Percentiles rank a stretch among this genome's conserved stretches.
These are phyloP conservation scores for Oncopeltus fasciatus DNA, from an alignment of 1,140 invertebrate genomes.

Conservation along the genomic window DNA sequence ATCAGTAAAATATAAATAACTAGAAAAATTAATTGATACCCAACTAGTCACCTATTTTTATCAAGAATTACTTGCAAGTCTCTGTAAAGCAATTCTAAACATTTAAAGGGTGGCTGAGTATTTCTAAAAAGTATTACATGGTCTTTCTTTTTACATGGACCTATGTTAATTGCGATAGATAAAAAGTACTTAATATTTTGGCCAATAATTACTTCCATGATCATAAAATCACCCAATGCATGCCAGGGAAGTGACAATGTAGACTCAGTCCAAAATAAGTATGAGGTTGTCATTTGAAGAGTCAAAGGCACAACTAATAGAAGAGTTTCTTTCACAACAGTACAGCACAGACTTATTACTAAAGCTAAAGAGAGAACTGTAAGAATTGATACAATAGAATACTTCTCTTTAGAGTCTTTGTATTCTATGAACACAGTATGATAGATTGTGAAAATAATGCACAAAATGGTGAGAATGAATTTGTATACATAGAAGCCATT, in stretches of 20 bases:
- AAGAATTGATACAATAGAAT: background rate
- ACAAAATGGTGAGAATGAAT: background rate
- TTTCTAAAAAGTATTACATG: conserved; percentile 12
- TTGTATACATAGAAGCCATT: background rate
- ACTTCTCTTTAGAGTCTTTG: background rate
- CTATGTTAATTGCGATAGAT: background rate
- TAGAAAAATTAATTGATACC: background rate
- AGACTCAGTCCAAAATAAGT: background rate
- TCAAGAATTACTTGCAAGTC: conserved; percentile 1
- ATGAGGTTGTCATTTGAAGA: conserved; percentile 10
- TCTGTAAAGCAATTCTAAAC: conserved; percentile 7
- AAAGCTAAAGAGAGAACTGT: background rate
- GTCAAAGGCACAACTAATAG: conserved; percentile 6
- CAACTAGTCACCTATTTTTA: background rate
- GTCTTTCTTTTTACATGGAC: background rate
- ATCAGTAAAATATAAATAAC: background rate
- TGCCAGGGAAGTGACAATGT: conserved; percentile 6
- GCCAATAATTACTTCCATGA: conserved; percentile 14
- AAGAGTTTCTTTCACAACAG: conserved; percentile 4
- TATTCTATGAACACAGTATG: background rate
- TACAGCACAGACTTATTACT: background rate
- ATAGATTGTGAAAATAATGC: background rate
- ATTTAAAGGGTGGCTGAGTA: background rate
- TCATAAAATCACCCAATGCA: conserved; percentile 3
- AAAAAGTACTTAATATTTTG: conserved; percentile 9